These are phyloP conservation scores for Fistularia commersonii DNA, from an alignment of 2,797 vertebrate genomes.

Conservation along the genomic window DNA sequence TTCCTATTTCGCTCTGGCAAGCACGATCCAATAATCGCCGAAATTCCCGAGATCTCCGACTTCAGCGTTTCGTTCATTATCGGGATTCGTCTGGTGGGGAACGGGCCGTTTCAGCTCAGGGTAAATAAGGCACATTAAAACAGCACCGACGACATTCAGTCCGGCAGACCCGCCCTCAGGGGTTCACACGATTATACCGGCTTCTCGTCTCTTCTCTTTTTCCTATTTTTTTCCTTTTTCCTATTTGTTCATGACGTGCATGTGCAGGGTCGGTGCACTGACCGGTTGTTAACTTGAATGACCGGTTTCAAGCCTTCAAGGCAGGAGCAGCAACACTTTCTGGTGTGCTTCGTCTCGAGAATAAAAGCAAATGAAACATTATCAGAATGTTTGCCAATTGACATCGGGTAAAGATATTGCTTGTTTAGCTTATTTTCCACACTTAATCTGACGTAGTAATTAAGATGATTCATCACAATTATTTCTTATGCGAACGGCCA, in stretches of 20 bases:
- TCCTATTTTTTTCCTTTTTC: too few species aligned
- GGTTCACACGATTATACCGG: too few species aligned
- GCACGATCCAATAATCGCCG: conserved; percentile 27
- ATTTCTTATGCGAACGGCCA: conserved; percentile 13
- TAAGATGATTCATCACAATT: conserved; percentile 43
- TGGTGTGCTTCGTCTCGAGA: too few species aligned
- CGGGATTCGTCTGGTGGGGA: conserved; percentile 35
- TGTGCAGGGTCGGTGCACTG: too few species aligned
- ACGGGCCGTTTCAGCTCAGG: conserved; percentile 40
- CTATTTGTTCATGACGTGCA: too few species aligned
- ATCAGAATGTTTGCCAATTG: conserved; percentile 5
- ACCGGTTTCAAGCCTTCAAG: too few species aligned
- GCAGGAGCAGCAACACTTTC: too few species aligned
- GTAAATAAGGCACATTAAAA: conserved; percentile 32
- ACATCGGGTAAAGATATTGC: conserved; percentile 9
- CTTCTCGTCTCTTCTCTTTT: too few species aligned
- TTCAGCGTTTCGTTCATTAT: conserved; percentile 35
- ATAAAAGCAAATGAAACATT: conserved; percentile 1
- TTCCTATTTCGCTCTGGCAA: conserved; percentile 8
- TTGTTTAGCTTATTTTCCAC: conserved; percentile 21
- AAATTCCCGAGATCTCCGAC: conserved; percentile 54
- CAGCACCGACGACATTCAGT: too few species aligned
- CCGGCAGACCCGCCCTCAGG: too few species aligned
- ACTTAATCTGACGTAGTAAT: conserved; percentile 23
- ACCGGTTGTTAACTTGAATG: too few species aligned